Conservation (phyloP, 2,113 vertebrate genomes). For the Acanthisitta chloris region DNA sequence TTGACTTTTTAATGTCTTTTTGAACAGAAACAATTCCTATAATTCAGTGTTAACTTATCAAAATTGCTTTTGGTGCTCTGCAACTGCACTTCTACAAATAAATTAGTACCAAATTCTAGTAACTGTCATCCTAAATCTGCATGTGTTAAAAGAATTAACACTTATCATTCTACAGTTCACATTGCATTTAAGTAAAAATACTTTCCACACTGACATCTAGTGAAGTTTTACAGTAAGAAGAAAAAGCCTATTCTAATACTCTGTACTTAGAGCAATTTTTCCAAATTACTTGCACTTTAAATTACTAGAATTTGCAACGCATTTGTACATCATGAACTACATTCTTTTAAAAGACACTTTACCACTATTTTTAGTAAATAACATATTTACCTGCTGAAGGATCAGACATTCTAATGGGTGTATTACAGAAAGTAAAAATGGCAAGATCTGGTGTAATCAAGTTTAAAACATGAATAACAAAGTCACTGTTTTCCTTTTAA, state of each 20-base stretch:
- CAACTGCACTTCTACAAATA: not conserved
- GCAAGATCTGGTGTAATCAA: not conserved
- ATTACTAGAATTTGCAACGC: not conserved
- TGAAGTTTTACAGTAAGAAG: slow-evolving; percentile 36
- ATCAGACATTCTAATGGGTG: not conserved
- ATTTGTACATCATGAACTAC: not conserved
- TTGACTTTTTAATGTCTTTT: not conserved
- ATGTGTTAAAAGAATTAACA: not conserved
- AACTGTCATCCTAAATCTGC: not conserved
- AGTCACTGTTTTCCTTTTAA: not conserved
- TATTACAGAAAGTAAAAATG: not conserved
- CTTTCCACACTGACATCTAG: slow-evolving; percentile 65
- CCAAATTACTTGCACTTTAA: not conserved
- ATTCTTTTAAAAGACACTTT: not conserved
- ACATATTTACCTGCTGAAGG: not conserved
- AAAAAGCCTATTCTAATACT: not conserved
- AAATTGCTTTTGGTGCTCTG: not conserved
- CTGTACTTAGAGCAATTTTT: not conserved
- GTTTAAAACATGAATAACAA: not conserved
- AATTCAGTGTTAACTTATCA: not conserved
- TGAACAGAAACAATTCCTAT: not conserved
- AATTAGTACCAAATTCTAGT: not conserved
- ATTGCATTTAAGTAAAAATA: not conserved
- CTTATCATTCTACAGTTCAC: not conserved
- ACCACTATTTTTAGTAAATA: not conserved